Percentiles rank a stretch among this genome's conserved stretches.
These are phyloP conservation scores for Porites cylindrica DNA, from an alignment of 92 coral and sea anemone genomes.

Conservation along the genomic window DNA sequence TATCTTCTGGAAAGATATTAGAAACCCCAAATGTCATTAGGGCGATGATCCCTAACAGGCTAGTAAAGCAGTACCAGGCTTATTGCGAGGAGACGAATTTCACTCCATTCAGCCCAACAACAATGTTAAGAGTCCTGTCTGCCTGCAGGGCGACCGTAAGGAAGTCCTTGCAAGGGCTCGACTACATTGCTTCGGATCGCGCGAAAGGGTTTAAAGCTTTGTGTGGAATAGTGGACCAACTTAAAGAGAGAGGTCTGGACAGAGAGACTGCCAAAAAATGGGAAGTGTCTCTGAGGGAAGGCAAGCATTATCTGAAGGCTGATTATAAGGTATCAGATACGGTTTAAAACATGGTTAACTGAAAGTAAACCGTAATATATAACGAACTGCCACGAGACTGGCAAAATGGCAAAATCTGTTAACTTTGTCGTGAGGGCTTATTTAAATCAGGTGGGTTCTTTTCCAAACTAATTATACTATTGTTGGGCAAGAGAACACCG, in stretches of 20 bases:
- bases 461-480: no score
- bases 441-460: no score
- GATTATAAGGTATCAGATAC: constrained; percentile 18
- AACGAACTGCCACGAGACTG: no score
- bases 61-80: constrained; percentile 11
- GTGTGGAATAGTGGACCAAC: neutral
- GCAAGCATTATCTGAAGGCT: constrained; percentile 33
- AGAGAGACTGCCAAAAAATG: constrained; percentile 25
- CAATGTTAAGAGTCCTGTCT: constrained; percentile 42
- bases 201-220: constrained; percentile 1
- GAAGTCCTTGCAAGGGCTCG: constrained; percentile 24
- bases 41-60: constrained; percentile 5
- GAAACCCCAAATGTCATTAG: no score
- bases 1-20: no score
- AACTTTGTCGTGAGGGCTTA: no score
- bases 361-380: no score
- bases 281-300: constrained; percentile 29
- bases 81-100: constrained; percentile 36
- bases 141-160: constrained; percentile 44
- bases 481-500: no score
- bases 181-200: neutral
- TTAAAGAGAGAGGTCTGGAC: constrained; percentile 27
- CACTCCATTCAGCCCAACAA: constrained; percentile 43
- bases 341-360: neutral
- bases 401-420: no score